Evolutionary conservation across 92 coral and sea anemone species (phyloP).

Genomic region (Micromussa lordhowensis): DNA sequence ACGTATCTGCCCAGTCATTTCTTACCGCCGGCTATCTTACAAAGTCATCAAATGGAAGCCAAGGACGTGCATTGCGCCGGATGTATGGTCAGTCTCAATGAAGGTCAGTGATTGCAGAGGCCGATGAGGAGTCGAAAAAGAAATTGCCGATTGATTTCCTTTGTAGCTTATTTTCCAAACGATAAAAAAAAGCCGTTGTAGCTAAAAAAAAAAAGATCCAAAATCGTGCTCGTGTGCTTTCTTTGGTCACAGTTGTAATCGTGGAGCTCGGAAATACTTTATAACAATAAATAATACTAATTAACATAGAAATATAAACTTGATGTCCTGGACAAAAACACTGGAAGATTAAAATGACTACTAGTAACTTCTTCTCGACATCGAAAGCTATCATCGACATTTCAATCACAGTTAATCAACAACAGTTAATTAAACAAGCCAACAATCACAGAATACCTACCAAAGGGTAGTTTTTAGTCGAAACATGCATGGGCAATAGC

Average conservation of each 20-base stretch:
- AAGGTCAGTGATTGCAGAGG: conserved; percentile 22
- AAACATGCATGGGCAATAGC: neutral
- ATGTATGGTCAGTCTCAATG: conserved; percentile 34
- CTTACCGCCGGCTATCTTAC: conserved; percentile 25
- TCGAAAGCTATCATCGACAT: neutral
- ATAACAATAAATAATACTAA: neutral
- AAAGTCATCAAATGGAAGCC: conserved; percentile 28
- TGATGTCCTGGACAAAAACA: neutral
- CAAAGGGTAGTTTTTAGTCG: neutral
- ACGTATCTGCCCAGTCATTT: conserved; percentile 29
- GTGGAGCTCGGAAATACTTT: neutral
- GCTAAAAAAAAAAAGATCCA: neutral
- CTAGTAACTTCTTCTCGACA: neutral
- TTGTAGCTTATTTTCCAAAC: too few species aligned
- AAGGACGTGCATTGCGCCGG: conserved; percentile 27
- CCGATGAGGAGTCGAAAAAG: neutral
- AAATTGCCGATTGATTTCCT: too few species aligned
- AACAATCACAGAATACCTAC: neutral
- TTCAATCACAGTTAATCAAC: neutral
- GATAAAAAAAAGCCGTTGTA: neutral
- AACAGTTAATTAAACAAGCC: neutral
- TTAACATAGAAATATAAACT: neutral
- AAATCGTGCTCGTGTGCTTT: neutral
- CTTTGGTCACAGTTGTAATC: neutral
- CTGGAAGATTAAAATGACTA: neutral